Conservation (phyloP, 2,888 invertebrate genomes). For the Trimorus sp. region DNA sequence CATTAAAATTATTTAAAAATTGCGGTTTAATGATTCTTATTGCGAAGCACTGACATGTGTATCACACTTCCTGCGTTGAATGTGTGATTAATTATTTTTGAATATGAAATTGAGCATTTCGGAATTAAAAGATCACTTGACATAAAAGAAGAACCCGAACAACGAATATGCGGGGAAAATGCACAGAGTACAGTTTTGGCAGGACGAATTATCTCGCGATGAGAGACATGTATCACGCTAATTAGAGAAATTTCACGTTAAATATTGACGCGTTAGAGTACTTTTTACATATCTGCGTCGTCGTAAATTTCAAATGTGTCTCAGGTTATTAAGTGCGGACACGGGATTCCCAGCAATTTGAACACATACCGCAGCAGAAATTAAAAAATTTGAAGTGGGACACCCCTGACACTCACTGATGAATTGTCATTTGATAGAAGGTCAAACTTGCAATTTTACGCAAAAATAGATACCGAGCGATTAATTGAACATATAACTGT, state of each 20-base stretch:
- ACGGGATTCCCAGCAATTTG: neutral
- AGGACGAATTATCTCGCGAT: neutral
- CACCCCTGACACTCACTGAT: conserved; percentile 37
- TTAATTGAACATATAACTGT: conserved; percentile 1
- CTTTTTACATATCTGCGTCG: neutral
- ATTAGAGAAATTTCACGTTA: conserved; percentile 24
- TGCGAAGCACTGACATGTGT: no score
- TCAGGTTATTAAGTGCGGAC: conserved; percentile 7
- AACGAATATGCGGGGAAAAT: neutral
- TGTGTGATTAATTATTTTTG: no score
- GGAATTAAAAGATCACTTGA: conserved; percentile 12
- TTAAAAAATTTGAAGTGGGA: conserved; percentile 38
- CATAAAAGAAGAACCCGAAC: neutral
- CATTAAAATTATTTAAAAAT: no score
- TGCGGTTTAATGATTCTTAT: no score
- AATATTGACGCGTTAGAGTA: conserved; percentile 1
- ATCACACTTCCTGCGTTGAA: no score
- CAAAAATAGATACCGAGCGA: neutral
- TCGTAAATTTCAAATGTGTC: conserved; percentile 15
- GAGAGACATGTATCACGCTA: conserved; percentile 16
- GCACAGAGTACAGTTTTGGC: neutral
- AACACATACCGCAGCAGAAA: conserved; percentile 8
- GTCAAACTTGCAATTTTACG: conserved; percentile 14
- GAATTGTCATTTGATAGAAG: conserved; percentile 38
- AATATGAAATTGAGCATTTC: neutral